phyloP scores from a whole-genome alignment of 2,797 vertebrate genomes.

The Coregonus ussuriensis region DNA sequence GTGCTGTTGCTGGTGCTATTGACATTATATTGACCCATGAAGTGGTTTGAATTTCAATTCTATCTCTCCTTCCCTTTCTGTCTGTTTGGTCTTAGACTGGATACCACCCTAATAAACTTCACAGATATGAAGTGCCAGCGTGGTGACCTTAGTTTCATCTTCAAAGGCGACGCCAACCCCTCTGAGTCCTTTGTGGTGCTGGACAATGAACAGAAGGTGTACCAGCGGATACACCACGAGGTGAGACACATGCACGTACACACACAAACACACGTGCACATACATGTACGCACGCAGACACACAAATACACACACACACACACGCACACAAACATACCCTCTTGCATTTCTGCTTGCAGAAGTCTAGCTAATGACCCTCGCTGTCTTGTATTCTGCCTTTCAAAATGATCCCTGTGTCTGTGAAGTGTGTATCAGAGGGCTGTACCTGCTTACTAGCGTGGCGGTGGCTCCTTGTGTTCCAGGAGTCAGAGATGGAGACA shows the following conservation, averaged over 20 bases:
- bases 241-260: slow-evolving; percentile 57
- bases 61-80: background rate
- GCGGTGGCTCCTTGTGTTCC: slow-evolving; percentile 17
- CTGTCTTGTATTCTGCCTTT: background rate
- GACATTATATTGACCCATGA: too few species aligned
- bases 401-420: background rate
- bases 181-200: slow-evolving; percentile 98
- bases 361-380: background rate
- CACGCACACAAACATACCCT: background rate
- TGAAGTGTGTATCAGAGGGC: background rate
- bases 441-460: background rate
- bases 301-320: background rate
- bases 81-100: slow-evolving; percentile 77
- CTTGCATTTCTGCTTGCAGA: background rate
- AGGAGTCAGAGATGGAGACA: slow-evolving; percentile 99
- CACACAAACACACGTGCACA: background rate
- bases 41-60: background rate
- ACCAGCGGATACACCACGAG: slow-evolving; percentile 98
- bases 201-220: slow-evolving; percentile 98
- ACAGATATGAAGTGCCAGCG: slow-evolving; percentile 99
- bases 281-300: background rate
- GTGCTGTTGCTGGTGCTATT: background rate
- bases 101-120: slow-evolving; percentile 98
- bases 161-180: slow-evolving; percentile 91
- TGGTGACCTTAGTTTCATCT: slow-evolving; percentile 98